Conservation (phyloP, 2,888 invertebrate species). For the Nasonovia ribisnigri region DNA sequence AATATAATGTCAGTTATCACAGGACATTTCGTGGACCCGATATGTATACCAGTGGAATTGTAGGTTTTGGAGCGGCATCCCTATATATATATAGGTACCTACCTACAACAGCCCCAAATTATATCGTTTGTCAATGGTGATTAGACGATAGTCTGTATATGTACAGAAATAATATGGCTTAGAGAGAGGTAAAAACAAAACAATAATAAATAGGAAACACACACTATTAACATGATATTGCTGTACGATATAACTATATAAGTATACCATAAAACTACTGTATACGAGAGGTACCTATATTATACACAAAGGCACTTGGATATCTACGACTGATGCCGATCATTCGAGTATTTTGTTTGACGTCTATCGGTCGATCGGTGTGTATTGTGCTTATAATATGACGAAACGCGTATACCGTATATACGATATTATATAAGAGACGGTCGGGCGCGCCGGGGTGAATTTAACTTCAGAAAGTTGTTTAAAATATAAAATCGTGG, state of each 20-base stretch:
- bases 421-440: not conserved
- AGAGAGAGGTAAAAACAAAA: not conserved
- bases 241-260: not conserved
- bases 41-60: not conserved
- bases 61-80: not conserved
- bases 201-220: not conserved
- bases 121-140: conserved; percentile 28
- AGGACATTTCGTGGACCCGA: not conserved
- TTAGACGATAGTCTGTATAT: not conserved
- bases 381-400: not conserved
- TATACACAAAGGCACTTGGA: not conserved
- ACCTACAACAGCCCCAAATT: not conserved
- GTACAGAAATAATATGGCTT: not conserved
- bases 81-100: not conserved
- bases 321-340: not conserved
- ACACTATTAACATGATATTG: not conserved
- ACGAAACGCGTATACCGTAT: not conserved
- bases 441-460: not conserved
- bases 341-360: conserved; percentile 33
- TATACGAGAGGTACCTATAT: not conserved
- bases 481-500: not conserved
- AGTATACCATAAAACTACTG: not conserved
- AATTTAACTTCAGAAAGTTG: not conserved
- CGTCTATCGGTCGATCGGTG: conserved; percentile 32
- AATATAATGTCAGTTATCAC: not conserved